A percentile compares a stretch with the other conserved stretches of the same genome.
Evolutionary conservation across 2,888 invertebrate genomes (phyloP).

Genomic region (Acleris laterana): DNA sequence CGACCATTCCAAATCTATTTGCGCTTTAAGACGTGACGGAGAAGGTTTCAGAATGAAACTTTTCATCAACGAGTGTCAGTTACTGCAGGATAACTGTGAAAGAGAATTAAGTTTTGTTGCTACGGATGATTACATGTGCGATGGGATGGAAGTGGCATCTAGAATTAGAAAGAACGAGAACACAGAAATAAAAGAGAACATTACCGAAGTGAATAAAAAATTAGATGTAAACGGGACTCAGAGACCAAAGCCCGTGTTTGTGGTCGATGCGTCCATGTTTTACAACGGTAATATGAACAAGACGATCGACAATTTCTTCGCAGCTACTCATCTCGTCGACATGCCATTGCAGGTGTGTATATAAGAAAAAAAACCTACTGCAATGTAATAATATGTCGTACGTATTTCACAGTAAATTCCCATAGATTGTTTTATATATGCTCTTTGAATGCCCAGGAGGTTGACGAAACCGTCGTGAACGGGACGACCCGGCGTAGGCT

Average conservation of each 20-base stretch:
- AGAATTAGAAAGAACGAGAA: background rate
- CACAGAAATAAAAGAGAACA: no score
- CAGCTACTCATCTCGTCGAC: conserved; percentile 63
- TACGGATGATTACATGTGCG: conserved; percentile 61
- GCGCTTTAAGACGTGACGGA: conserved; percentile 60
- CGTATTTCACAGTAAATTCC: no score
- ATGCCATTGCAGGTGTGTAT: conserved; percentile 54
- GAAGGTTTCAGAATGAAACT: conserved; percentile 58
- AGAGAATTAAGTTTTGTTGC: conserved; percentile 48
- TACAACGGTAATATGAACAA: conserved; percentile 56
- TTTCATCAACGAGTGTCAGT: conserved; percentile 59
- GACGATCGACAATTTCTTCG: conserved; percentile 67
- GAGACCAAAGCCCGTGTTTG: conserved; percentile 47
- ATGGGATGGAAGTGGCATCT: conserved; percentile 28
- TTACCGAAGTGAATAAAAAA: no score
- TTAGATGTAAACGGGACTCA: background rate
- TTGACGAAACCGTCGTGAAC: conserved; percentile 45
- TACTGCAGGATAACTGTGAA: conserved; percentile 60
- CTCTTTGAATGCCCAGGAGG: conserved; percentile 40
- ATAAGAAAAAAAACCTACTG: no score
- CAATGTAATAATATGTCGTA: no score
- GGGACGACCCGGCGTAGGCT: conserved; percentile 54
- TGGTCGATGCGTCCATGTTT: conserved; percentile 57
- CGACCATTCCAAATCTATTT: conserved; percentile 45
- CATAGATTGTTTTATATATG: no score